These are phyloP conservation scores for Terebella lapidaria DNA, from an alignment of 2,888 invertebrate genomes.

Conservation along the genomic window DNA sequence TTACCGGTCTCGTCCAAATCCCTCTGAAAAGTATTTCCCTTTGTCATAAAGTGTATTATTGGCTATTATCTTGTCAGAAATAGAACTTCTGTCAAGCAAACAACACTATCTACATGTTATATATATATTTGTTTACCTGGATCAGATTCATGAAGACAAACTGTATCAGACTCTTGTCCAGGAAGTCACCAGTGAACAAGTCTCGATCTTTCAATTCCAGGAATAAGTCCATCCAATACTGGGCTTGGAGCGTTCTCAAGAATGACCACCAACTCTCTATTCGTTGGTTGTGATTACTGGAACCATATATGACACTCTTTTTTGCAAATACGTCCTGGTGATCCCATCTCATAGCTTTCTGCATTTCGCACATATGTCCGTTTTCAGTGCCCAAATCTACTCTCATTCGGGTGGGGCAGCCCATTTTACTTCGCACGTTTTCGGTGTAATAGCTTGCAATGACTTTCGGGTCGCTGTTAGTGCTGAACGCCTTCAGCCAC, in stretches of 20 bases:
- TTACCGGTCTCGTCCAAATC: no score
- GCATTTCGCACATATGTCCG: neutral
- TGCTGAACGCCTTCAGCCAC: slow-evolving; percentile 21
- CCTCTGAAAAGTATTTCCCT: no score
- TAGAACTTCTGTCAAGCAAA: no score
- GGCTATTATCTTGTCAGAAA: no score
- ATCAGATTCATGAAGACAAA: slow-evolving; percentile 1
- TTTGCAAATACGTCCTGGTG: neutral
- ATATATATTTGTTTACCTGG: slow-evolving; percentile 1
- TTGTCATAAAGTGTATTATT: no score
- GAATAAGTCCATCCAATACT: slow-evolving; percentile 4
- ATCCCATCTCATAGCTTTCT: neutral
- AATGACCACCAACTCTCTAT: slow-evolving; percentile 6
- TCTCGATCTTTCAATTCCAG: neutral
- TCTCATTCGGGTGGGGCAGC: neutral
- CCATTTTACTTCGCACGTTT: neutral
- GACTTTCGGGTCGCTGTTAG: slow-evolving; percentile 21
- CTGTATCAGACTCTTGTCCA: slow-evolving; percentile 5
- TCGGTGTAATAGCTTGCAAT: slow-evolving; percentile 12
- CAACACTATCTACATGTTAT: no score
- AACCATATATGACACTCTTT: neutral
- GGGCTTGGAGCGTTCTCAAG: neutral
- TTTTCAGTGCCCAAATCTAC: neutral
- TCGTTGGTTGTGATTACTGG: neutral
- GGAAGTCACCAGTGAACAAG: slow-evolving; percentile 1